Base-by-base conservation (phyloP, 2,888 invertebrate genomes). In the Octodonta nipae region DNA sequence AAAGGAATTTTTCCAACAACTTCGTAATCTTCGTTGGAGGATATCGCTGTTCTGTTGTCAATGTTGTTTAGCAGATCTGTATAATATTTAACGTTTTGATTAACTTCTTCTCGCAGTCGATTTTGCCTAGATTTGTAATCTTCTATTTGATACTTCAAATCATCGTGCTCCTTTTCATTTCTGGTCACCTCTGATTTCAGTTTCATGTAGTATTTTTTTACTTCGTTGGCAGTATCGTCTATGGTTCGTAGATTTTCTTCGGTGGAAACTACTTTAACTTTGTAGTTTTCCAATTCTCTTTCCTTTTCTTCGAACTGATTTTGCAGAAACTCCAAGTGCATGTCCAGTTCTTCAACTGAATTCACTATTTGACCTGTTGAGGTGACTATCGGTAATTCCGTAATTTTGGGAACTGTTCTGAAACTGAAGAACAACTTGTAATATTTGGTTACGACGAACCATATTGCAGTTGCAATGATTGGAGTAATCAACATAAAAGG, bases 341-440 rank as follows among this genome's bases (percentile, higher is more conserved):
- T 46, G 24, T 56, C 55, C 29, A 60, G 26, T 14, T 60, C 58
- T 34, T 57, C 57, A 2, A 52, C 49, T 1, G 51, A 47, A 16
- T 51, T 45, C 3, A 57, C 44, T 2, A 56, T 45, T 27, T 50
- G 45, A 12, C 51, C 51, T n/a, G 41, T 44, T 5, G 42, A 35
- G 1, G 50, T 49, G 5, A 50, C 41, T 12, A 58, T 41, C 6
- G 58, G 56, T 4, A 55, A 33, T 13, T 49, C 43, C 0, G 50
- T 45, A 7, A 43, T 41, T 30, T 34, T 41, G 1, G 46, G 42
- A 4, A 36, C 30, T 22, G 32, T 37, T n/a, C n/a, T n/a, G n/a
- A n/a, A n/a, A n/a, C n/a, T n/a, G n/a, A n/a, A n/a, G n/a, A n/a
- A n/a, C n/a, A n/a, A n/a, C n/a, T n/a, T n/a, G n/a, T n/a, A n/a